Base-by-base conservation (phyloP, 1,140 invertebrate species). In the Panulirus ornatus region DNA sequence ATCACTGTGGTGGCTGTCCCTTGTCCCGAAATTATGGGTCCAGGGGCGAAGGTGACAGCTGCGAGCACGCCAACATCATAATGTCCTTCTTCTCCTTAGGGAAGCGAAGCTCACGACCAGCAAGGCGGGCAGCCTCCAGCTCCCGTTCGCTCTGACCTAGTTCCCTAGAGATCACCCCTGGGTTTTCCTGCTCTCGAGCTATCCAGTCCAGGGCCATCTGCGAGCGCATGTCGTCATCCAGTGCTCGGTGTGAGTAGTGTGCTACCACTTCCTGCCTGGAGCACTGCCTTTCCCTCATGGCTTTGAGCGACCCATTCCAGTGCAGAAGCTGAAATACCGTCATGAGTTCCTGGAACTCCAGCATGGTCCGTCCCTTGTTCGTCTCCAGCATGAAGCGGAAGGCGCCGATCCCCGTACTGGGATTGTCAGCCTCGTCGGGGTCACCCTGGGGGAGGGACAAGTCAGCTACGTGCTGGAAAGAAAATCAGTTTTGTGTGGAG, bases 171-270 rank as follows among this genome's bases (percentile, higher is more conserved):
- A 99, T 96, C 44, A 97, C 96, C 0, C 97, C 97, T 0, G 96
- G 95, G 81, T 95, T 96, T 93, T 98, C 97, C 87, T 94, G 93
- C 92, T 94, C 93, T 27, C 95, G 93, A 0, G 97, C 97, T n/a
- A 98, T 98, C 98, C 98, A 99, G 93, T 98, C 98, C 30, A 98
- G 95, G 0, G 98, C 97, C 98, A 99, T 99, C 94, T 98, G 97
- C 81, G 97, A 97, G 79, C 98, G 95, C 98, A 99, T 99, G 93
- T 98, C 97, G 93, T 99, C 98, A 93, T 99, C 98, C 22, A 98
- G 94, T 22, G 94, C 94, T 19, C 98, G 95, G 93, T 98, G 97
- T 30, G 97, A 98, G 93, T 98, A 98, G 94, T 98, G 98, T 22
- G 97, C 97, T n/a, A 99, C 97, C 0, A 99, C 98, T 90, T 93